phyloP scores from a whole-genome alignment of 2,888 invertebrate genomes.

The Sericinus montela region DNA sequence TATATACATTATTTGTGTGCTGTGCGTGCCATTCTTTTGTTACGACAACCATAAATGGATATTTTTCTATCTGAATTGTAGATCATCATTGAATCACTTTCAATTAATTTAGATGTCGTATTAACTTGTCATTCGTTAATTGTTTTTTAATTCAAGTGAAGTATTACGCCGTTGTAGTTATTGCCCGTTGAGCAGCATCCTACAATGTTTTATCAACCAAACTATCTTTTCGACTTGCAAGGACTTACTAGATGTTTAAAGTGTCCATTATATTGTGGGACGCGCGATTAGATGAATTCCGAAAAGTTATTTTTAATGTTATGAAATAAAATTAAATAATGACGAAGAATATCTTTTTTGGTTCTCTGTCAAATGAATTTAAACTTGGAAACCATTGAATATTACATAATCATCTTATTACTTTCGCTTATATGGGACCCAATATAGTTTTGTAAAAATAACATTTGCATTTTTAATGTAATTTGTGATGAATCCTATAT shows the following conservation, averaged over 20 bases:
- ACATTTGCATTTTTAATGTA: not conserved
- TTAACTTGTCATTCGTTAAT: not conserved
- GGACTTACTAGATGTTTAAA: too few relatives aligned
- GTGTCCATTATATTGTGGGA: too few relatives aligned
- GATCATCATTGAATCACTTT: too few relatives aligned
- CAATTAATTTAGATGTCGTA: not conserved
- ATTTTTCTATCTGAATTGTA: not conserved
- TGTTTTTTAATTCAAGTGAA: too few relatives aligned
- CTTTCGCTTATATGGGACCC: constrained; percentile 25
- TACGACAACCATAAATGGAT: not conserved
- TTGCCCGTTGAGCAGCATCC: not conserved
- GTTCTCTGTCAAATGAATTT: too few relatives aligned
- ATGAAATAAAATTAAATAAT: too few relatives aligned
- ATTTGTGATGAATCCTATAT: constrained; percentile 39
- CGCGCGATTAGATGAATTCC: not conserved
- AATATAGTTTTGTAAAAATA: not conserved
- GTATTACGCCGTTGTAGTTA: not conserved
- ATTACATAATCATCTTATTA: too few relatives aligned
- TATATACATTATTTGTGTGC: not conserved
- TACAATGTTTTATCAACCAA: not conserved
- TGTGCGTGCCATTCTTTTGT: not conserved
- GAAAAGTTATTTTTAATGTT: too few relatives aligned
- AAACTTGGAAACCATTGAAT: too few relatives aligned
- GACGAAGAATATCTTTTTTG: too few relatives aligned
- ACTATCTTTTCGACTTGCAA: not conserved